Evolutionary conservation across 2,113 vertebrate species (phyloP).

Genomic region (Spea multiplicata): DNA sequence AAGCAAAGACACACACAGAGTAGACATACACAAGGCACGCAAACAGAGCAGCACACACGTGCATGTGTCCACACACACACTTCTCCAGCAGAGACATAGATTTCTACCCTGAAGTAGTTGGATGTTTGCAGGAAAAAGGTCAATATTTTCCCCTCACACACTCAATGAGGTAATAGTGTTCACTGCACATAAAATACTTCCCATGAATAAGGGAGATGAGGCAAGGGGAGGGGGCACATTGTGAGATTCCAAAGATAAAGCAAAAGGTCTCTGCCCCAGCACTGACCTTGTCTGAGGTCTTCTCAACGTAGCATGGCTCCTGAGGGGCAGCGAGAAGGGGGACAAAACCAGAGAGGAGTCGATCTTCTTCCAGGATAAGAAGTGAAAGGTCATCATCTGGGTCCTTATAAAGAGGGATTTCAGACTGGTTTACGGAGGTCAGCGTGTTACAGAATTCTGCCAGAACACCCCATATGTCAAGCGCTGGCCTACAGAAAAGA

Average conservation of each 20-base stretch:
- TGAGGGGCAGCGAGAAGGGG: slow-evolving; percentile 93
- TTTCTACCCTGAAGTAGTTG: slow-evolving; percentile 71
- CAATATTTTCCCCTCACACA: slow-evolving; percentile 98
- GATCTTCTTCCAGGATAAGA: slow-evolving; percentile 92
- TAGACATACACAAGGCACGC: slow-evolving; percentile 35
- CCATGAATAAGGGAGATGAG: slow-evolving; percentile 75
- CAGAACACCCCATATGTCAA: slow-evolving; percentile 89
- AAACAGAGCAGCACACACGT: slow-evolving; percentile 21
- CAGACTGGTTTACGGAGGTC: slow-evolving; percentile 88
- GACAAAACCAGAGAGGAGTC: slow-evolving; percentile 91
- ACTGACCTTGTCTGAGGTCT: slow-evolving; percentile 85
- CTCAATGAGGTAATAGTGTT: slow-evolving; percentile 92
- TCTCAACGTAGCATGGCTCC: slow-evolving; percentile 95
- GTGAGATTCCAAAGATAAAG: slow-evolving; percentile 32
- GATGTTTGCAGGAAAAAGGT: slow-evolving; percentile 93
- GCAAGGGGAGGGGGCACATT: slow-evolving; percentile 47
- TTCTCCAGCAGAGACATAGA: slow-evolving; percentile 80
- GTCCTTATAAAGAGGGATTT: slow-evolving; percentile 93
- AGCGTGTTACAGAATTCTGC: slow-evolving; percentile 93
- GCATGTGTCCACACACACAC: slow-evolving; percentile 49
- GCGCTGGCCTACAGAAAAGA: slow-evolving; percentile 67
- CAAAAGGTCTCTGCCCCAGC: slow-evolving; percentile 59
- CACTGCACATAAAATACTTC: slow-evolving; percentile 86
- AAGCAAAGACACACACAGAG: slow-evolving; percentile 4
- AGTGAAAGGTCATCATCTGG: slow-evolving; percentile 89